Evolutionary conservation across 2,797 vertebrate species (phyloP).

Genomic region (Darevskia mixta): DNA sequence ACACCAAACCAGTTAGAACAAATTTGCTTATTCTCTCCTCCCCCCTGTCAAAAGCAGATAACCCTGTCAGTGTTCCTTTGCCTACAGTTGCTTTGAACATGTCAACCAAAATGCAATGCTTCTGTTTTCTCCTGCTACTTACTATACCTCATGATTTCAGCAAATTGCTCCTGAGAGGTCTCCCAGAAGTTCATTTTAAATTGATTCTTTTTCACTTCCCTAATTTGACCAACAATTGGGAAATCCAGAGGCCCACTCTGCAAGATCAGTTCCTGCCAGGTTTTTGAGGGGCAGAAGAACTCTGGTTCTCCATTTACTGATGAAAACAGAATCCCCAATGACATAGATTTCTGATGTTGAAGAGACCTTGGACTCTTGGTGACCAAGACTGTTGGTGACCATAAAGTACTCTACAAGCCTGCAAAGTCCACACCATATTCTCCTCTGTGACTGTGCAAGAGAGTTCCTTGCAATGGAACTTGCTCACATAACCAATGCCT

Average conservation of each 20-base stretch:
- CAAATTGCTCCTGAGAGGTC: neutral
- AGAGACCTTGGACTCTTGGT: neutral
- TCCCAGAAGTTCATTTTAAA: neutral
- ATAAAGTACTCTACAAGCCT: neutral
- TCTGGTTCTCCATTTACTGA: neutral
- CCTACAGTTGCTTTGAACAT: neutral
- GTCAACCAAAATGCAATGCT: neutral
- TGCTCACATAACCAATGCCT: no score
- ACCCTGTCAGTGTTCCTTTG: neutral
- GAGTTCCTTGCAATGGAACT: no score
- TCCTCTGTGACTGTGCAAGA: neutral
- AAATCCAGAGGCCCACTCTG: neutral
- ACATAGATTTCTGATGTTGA: neutral
- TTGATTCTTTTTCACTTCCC: neutral
- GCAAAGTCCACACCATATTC: neutral
- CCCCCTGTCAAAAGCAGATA: neutral
- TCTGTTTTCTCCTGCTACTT: neutral
- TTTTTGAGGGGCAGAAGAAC: neutral
- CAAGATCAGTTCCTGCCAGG: neutral
- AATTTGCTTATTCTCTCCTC: neutral
- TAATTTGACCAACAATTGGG: neutral
- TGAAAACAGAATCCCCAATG: neutral
- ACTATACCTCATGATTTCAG: neutral
- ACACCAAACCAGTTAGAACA: neutral
- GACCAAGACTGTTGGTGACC: neutral